Base-by-base conservation (phyloP, 2,888 invertebrate species). In the Pammene fasciana region DNA sequence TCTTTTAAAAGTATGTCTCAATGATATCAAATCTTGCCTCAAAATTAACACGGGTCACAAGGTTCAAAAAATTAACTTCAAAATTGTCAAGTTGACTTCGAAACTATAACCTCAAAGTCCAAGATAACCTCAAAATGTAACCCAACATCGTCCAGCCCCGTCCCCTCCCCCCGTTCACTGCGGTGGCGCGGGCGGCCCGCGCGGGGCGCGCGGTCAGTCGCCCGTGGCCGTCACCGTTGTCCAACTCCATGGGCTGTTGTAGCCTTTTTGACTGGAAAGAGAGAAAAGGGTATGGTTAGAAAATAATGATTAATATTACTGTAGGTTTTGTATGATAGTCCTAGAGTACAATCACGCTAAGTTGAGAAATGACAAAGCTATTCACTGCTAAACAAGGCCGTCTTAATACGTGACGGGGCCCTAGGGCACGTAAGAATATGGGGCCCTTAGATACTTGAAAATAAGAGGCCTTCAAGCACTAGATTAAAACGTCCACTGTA, bases 221-320 rank as follows among this genome's bases (percentile, higher is more conserved):
- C 94, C 94, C 72, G 94, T 94, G 66, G 94, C 94, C 0, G 94
- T 93, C 83, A 94, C 94, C 74, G 93, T 94, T 75, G 94, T 94
- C 94, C 94, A 94, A 87, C 92, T 94, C 94, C 94, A 95, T 62
- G 94, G 94, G 82, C 92, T 94, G 83, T 88, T 90, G 91, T 94
- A 94, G 79, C 90, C 90, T 83, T 94, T 94, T 82, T 94, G 94
- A 80, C 94, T 94, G 94, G 62, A 90, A 90, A 84, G 73, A 85
- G 68, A 72, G 75, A 76, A 75, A 73, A 43, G 14, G 34, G 5
- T 60, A 4, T 73, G 76, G 54, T 54, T 54, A 54, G 54, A 26
- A 50, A 10, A 16, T 16, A 9, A 48, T 14, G 16, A 4, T 0
- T 16, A 48, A 9, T 45, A 45, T 45, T 1, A 26, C 26, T 26